Evolutionary conservation across 2,113 vertebrate species (phyloP).

Genomic region (Brachionichthys hirsutus): DNA sequence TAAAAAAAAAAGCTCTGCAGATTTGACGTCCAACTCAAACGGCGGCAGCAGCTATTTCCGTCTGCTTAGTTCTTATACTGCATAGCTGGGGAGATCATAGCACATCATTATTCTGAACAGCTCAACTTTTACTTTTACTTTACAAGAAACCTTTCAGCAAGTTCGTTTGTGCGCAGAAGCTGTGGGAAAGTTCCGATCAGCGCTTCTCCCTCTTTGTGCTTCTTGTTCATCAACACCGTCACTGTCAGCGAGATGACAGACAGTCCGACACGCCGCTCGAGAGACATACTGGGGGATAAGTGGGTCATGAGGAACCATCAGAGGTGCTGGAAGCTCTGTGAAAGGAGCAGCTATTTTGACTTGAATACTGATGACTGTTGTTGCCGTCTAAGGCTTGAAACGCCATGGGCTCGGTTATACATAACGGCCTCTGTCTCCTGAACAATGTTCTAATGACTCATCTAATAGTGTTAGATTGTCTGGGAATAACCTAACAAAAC

Average conservation of each 20-base stretch:
- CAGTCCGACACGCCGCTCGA: slow-evolving; percentile 53
- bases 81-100: slow-evolving; percentile 29
- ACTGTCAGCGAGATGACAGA: slow-evolving; percentile 58
- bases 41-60: slow-evolving; percentile 26
- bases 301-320: slow-evolving; percentile 69
- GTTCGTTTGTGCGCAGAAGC: slow-evolving; percentile 46
- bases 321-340: slow-evolving; percentile 65
- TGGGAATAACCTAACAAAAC: slow-evolving; percentile 16
- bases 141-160: slow-evolving; percentile 30
- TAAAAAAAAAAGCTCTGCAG: slow-evolving; percentile 3
- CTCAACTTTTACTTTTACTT: slow-evolving; percentile 56
- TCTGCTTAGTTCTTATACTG: slow-evolving; percentile 13
- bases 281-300: slow-evolving; percentile 53
- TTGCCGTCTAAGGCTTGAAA: slow-evolving; percentile 32
- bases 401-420: slow-evolving; percentile 20
- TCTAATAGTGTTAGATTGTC: slow-evolving; percentile 13
- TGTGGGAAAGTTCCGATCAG: slow-evolving; percentile 36
- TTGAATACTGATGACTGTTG: slow-evolving; percentile 64
- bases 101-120: slow-evolving; percentile 18
- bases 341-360: slow-evolving; percentile 64
- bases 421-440: slow-evolving; percentile 15
- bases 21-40: slow-evolving; percentile 31
- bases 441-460: slow-evolving; percentile 27
- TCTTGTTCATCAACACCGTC: slow-evolving; percentile 56
- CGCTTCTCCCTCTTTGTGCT: slow-evolving; percentile 17